These are phyloP conservation scores for Eudorcas thomsonii DNA, from an alignment of 2,113 vertebrate species.

Conservation along the genomic window DNA sequence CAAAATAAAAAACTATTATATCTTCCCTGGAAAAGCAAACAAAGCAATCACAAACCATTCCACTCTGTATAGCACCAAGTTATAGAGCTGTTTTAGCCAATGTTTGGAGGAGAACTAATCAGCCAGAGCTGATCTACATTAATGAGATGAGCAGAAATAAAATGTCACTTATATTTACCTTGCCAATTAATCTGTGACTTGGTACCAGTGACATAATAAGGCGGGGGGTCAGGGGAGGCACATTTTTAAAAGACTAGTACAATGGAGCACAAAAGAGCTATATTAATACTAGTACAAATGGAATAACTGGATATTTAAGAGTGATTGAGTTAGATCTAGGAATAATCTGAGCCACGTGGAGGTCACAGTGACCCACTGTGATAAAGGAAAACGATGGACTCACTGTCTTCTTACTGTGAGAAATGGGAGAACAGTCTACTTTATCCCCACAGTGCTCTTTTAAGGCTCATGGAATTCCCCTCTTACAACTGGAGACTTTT, in stretches of 20 bases:
- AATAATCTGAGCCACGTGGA: neutral
- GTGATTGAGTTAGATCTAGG: neutral
- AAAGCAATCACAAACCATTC: neutral
- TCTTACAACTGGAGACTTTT: neutral
- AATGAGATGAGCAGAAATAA: neutral
- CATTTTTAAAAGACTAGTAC: neutral
- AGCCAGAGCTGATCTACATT: neutral
- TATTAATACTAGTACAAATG: neutral
- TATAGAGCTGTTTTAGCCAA: neutral
- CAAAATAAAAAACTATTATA: neutral
- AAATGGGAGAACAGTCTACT: neutral
- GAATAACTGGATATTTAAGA: neutral
- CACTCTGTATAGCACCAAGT: neutral
- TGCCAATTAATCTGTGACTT: neutral
- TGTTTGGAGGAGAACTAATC: neutral
- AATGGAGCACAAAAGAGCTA: neutral
- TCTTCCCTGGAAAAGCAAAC: neutral
- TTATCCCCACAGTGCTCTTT: neutral
- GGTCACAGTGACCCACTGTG: neutral
- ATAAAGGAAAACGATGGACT: neutral
- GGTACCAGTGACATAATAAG: neutral
- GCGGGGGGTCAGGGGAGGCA: rapidly evolving
- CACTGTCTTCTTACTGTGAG: neutral
- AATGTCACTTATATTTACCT: conserved; percentile 11
- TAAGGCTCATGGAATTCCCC: neutral